phyloP scores from a whole-genome alignment of 2,888 invertebrate species.

The Steromphala cineraria region DNA sequence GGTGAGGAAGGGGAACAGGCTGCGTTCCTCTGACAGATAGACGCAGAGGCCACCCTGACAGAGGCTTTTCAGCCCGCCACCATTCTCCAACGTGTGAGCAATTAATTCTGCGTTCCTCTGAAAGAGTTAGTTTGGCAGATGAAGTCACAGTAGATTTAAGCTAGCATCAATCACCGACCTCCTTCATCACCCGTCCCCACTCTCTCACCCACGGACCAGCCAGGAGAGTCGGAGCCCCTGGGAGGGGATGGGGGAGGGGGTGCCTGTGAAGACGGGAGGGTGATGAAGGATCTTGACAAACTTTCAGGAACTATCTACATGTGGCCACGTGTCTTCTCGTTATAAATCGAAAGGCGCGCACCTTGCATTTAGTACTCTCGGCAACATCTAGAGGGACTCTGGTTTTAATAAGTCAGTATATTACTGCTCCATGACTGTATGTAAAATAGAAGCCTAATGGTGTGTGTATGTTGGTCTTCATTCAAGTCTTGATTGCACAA shows the following conservation, averaged over 20 bases:
- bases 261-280: too few relatives aligned
- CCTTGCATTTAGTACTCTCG: too few relatives aligned
- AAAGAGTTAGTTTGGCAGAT: constrained; percentile 31
- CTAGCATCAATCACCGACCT: constrained; percentile 41
- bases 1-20: neutral
- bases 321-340: neutral
- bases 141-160: constrained; percentile 45
- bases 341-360: neutral
- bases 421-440: too few relatives aligned
- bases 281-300: neutral
- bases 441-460: too few relatives aligned
- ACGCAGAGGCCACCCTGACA: constrained; percentile 7
- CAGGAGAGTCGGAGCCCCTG: neutral
- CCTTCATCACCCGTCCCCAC: constrained; percentile 13
- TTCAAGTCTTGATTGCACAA: too few relatives aligned
- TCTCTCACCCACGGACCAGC: constrained; percentile 1
- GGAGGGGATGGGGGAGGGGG: too few relatives aligned
- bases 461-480: too few relatives aligned
- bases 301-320: neutral
- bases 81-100: constrained; percentile 11
- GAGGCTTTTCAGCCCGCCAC: neutral
- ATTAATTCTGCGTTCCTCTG: constrained; percentile 32
- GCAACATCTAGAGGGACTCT: too few relatives aligned
- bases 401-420: too few relatives aligned
- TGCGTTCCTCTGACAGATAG: constrained; percentile 13